Evolutionary conservation across 1,140 invertebrate genomes (phyloP).

Genomic region (Andricus grossulariae): DNA sequence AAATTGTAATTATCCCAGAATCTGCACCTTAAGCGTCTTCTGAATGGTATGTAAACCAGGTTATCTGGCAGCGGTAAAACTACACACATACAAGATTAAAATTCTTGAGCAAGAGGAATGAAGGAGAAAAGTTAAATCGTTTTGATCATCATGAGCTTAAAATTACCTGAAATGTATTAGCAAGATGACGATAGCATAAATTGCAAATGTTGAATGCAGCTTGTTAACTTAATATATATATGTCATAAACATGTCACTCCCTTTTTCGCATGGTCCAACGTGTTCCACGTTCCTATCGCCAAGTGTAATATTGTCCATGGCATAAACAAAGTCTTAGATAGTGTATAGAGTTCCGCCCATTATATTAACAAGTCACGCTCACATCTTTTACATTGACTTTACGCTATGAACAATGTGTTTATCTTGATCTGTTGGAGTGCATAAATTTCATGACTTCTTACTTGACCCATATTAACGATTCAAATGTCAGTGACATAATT

Average conservation of each 20-base stretch:
- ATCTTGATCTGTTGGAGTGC: slow-evolving; percentile 9
- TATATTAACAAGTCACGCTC: slow-evolving; percentile 23
- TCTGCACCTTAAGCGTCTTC: too few relatives aligned
- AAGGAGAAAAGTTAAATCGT: too few relatives aligned
- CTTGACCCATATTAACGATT: slow-evolving; percentile 22
- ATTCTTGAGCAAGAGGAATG: too few relatives aligned
- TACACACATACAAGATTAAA: too few relatives aligned
- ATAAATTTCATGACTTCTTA: slow-evolving; percentile 1
- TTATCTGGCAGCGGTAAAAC: neutral
- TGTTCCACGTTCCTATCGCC: neutral
- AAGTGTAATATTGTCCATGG: slow-evolving; percentile 15
- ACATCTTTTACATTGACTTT: slow-evolving; percentile 14
- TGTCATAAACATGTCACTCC: neutral
- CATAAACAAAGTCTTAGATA: slow-evolving; percentile 11
- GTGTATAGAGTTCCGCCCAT: slow-evolving; percentile 6
- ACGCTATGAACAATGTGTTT: slow-evolving; percentile 26
- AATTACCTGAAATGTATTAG: neutral
- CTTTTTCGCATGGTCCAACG: neutral
- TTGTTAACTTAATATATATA: neutral
- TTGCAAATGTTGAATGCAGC: neutral
- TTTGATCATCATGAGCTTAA: neutral
- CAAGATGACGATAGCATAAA: neutral
- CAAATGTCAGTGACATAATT: slow-evolving; percentile 29
- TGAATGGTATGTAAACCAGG: slow-evolving; percentile 13
- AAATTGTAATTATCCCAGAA: too few relatives aligned